Base-by-base conservation (phyloP, 2,113 vertebrate species). In the Antennarius striatus region DNA sequence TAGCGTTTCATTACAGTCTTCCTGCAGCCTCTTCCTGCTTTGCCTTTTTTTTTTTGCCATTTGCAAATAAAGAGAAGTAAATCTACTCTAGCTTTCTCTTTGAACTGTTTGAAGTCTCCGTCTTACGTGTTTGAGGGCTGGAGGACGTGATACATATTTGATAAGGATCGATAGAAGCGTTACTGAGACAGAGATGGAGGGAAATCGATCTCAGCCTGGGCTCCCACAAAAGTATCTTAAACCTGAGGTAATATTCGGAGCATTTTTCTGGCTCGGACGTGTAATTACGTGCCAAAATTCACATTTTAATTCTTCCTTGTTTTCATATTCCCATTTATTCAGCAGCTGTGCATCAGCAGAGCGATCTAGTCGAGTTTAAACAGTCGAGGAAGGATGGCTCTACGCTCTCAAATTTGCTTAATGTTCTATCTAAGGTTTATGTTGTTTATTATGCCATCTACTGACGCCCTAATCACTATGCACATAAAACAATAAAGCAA, bases 131-230 rank as follows among this genome's bases (percentile, higher is more conserved):
- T 80, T 80, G 74, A 81, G 81, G 82, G 82, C 84, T 88, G 82
- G 76, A 88, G 86, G 85, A 90, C 55, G 45, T 88, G 83, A 91
- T 91, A 91, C 89, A 91, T 90, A 91, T 91, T 91, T 91, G 89
- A 90, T 91, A 86, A 86, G 89, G 85, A 90, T 90, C 82, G 82
- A 91, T 86, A 78, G 80, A 67, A 81, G 73, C 62, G 88, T 81
- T 85, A 77, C 85, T 75, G 83, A 88, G 85, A 82, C 83, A 77
- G 77, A 81, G 82, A 86, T 79, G 82, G 80, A 88, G 77, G 82
- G 82, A 84, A 90, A 91, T 90, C 82, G 70, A 90, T 91, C 85
- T 64, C 32, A 59, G 77, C 71, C 78, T 48, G 61, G 64, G 72
- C 71, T 81, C 85, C 81, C 82, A 5, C 77, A 89, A 88, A 86